Percentiles rank a stretch among this genome's conserved stretches.
Conservation (phyloP, 2,888 invertebrate genomes). For the Ophonus ardosiacus region DNA sequence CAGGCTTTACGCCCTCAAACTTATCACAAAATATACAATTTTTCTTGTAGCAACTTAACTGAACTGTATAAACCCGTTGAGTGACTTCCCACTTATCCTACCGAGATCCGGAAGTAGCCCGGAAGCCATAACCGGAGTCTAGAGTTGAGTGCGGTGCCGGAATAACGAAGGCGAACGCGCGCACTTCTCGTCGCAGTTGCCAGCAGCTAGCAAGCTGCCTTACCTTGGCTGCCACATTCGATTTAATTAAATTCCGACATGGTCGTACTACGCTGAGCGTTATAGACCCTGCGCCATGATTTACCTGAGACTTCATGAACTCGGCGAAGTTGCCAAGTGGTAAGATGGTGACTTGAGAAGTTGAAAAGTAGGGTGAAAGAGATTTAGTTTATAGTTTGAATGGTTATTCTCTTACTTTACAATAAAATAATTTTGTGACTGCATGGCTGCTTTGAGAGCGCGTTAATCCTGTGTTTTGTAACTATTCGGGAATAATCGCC, state of each 20-base stretch:
- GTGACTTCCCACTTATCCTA: constrained; percentile 9
- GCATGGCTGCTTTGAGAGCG: too few species aligned
- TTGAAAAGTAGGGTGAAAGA: not conserved
- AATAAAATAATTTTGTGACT: not conserved
- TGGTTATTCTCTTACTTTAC: not conserved
- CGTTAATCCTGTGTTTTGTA: too few species aligned
- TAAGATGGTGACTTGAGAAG: not conserved
- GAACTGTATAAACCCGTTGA: not conserved
- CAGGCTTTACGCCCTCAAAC: too few species aligned
- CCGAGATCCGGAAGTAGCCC: not conserved
- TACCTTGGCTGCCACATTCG: constrained; percentile 33
- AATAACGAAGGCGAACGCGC: constrained; percentile 25
- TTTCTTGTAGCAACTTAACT: not conserved
- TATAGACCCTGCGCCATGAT: constrained; percentile 30
- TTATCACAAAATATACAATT: not conserved
- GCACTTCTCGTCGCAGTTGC: constrained; percentile 28
- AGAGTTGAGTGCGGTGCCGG: not conserved
- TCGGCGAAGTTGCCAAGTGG: not conserved
- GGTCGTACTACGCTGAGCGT: constrained; percentile 36
- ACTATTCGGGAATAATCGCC: too few species aligned
- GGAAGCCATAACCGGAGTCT: not conserved
- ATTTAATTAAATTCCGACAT: constrained; percentile 61
- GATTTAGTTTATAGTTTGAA: not conserved
- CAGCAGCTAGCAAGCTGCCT: not conserved
- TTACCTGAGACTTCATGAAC: constrained; percentile 30